phyloP scores from a whole-genome alignment of 2,113 vertebrate genomes.

The Pholis gunnellus region DNA sequence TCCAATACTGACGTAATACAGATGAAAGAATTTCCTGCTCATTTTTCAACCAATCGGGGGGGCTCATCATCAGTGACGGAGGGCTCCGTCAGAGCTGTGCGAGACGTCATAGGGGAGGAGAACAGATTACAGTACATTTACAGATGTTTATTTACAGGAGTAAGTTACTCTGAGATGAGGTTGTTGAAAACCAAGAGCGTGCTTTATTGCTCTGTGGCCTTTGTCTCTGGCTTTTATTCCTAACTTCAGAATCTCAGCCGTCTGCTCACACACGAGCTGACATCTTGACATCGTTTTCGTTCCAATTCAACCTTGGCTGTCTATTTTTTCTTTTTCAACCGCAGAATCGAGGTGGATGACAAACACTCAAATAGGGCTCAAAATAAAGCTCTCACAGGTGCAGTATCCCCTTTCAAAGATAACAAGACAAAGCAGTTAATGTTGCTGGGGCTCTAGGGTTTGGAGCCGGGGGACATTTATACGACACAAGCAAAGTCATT shows the following conservation, averaged over 20 bases:
- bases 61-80: slow-evolving; percentile 28
- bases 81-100: slow-evolving; percentile 43
- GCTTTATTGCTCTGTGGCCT: slow-evolving; percentile 56
- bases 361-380: slow-evolving; percentile 55
- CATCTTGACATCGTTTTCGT: slow-evolving; percentile 62
- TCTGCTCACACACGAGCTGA: slow-evolving; percentile 41
- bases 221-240: slow-evolving; percentile 79
- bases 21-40: slow-evolving; percentile 39
- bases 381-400: slow-evolving; percentile 64
- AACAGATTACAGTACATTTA: slow-evolving; percentile 64
- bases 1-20: slow-evolving; percentile 67
- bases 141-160: slow-evolving; percentile 66
- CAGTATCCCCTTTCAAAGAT: slow-evolving; percentile 80
- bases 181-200: slow-evolving; percentile 64
- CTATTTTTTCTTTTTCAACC: slow-evolving; percentile 54
- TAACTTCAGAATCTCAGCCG: slow-evolving; percentile 50
- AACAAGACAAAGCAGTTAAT: slow-evolving; percentile 40
- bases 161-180: slow-evolving; percentile 75
- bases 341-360: slow-evolving; percentile 46
- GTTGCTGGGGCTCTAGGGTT: slow-evolving; percentile 45
- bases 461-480: slow-evolving; percentile 25
- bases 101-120: slow-evolving; percentile 21
- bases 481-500: slow-evolving; percentile 42
- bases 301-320: slow-evolving; percentile 58
- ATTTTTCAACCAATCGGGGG: slow-evolving; percentile 30